Base-by-base conservation (phyloP, 2,113 vertebrate species). In the Turnix velox region DNA sequence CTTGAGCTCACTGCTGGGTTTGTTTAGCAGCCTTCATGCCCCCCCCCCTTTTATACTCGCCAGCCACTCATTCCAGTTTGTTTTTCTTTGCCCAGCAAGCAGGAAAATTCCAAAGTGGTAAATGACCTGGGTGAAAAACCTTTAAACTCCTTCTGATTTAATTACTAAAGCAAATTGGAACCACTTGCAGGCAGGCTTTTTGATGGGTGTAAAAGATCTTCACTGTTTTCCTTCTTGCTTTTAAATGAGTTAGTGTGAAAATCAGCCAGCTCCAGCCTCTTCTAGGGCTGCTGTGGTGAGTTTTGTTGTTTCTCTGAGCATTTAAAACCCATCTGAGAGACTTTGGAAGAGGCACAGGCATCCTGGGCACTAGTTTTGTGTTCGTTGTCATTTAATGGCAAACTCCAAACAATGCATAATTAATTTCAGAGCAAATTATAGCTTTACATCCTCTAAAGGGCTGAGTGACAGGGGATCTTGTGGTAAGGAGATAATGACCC, bases 91-190 rank as follows among this genome's bases (percentile, higher is more conserved):
- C 95, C 97, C 98, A 97, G 97, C 95, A 95, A 88, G 95, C 96
- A 96, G 96, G 95, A 90, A 96, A 97, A 98, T 97, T 97, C 97
- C 97, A 97, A 97, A 98, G 97, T 97, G 97, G 97, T 98, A 98
- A 98, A 98, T 98, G 98, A 98, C 98, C 98, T 98, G 96, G 97
- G 97, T 97, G 97, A 97, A 98, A 98, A 98, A 96, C 97, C 97
- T 92, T 97, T 98, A 98, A 98, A 98, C 98, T 98, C 97, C 96
- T 97, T 97, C 98, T 96, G 86, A 98, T 98, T 98, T 98, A 98
- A 99, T 99, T 98, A 98, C 97, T 98, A 97, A 96, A 97, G 98
- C 98, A 99, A 99, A 99, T 98, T 98, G 98, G 98, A 99, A 98
- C 98, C 98, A 98, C 97, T 99, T 97, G 98, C 97, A 98, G 96